A percentile compares a stretch with the other conserved stretches of the same genome.
Evolutionary conservation across 2,113 vertebrate genomes (phyloP).

Genomic region (Amia ocellicauda): DNA sequence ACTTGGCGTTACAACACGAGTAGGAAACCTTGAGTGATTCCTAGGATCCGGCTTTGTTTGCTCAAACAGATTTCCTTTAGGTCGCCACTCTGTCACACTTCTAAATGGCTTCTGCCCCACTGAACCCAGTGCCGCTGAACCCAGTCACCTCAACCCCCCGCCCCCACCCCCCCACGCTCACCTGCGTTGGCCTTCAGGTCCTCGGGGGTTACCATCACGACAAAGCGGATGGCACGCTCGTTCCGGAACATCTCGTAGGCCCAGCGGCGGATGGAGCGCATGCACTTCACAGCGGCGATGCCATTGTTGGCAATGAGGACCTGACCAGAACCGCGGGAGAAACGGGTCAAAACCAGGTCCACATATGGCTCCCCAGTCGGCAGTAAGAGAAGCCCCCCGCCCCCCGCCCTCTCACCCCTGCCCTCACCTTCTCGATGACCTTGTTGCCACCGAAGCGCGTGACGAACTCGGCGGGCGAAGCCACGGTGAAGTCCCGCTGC

Average conservation of each 20-base stretch:
- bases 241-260: constrained; percentile 99
- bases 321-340: too few species aligned
- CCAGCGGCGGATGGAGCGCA: constrained; percentile 98
- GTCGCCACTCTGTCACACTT: background rate
- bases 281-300: constrained; percentile 98
- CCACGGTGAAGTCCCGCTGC: constrained; percentile 95
- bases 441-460: constrained; percentile 96
- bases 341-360: too few species aligned
- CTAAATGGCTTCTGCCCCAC: too few species aligned
- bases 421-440: constrained; percentile 91
- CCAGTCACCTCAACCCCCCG: background rate
- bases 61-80: background rate
- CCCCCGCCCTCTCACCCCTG: background rate
- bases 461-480: constrained; percentile 95
- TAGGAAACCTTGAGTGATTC: background rate
- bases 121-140: background rate
- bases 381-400: background rate
- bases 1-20: background rate
- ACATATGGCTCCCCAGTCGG: too few species aligned
- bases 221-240: constrained; percentile 92
- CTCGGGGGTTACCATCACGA: constrained; percentile 98
- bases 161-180: constrained; percentile 35
- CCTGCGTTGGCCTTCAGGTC: constrained; percentile 97
- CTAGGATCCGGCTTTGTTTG: background rate
- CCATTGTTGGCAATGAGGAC: constrained; percentile 99